Percentiles rank a stretch among this genome's conserved stretches.
Evolutionary conservation across 2,113 vertebrate genomes (phyloP).

Genomic region (Mesembrinibis cayennensis): DNA sequence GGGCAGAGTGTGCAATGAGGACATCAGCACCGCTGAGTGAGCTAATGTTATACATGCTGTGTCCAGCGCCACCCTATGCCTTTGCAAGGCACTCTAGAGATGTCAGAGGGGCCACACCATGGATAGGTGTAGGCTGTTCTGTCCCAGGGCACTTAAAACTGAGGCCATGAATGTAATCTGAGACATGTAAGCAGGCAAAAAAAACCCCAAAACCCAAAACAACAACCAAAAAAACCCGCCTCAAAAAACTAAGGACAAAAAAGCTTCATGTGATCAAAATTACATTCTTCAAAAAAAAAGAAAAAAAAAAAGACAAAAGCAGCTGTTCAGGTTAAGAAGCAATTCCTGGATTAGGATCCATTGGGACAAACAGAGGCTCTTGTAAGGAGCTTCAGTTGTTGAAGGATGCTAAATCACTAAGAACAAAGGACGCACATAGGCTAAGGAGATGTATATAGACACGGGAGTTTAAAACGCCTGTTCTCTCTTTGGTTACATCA

Average conservation of each 20-base stretch:
- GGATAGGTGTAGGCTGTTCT: background rate
- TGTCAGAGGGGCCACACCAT: background rate
- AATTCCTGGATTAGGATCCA: background rate
- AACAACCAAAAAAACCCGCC: background rate
- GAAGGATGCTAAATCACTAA: background rate
- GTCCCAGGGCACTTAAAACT: background rate
- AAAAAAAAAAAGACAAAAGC: background rate
- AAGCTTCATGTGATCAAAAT: background rate
- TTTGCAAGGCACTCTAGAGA: background rate
- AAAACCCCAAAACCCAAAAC: background rate
- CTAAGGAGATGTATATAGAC: background rate
- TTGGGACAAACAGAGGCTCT: background rate
- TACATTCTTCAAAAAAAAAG: background rate
- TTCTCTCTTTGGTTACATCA: background rate
- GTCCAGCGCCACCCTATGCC: background rate
- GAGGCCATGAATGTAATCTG: background rate
- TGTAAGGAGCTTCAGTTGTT: background rate
- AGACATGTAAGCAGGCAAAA: background rate
- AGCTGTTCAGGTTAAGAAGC: background rate
- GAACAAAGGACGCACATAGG: background rate
- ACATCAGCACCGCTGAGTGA: background rate
- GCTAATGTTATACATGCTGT: accelerated
- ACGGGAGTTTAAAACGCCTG: background rate
- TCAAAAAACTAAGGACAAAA: background rate
- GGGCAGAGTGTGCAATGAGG: background rate